phyloP scores from a whole-genome alignment of 2,888 invertebrate species.

The Drosophila formosana region DNA sequence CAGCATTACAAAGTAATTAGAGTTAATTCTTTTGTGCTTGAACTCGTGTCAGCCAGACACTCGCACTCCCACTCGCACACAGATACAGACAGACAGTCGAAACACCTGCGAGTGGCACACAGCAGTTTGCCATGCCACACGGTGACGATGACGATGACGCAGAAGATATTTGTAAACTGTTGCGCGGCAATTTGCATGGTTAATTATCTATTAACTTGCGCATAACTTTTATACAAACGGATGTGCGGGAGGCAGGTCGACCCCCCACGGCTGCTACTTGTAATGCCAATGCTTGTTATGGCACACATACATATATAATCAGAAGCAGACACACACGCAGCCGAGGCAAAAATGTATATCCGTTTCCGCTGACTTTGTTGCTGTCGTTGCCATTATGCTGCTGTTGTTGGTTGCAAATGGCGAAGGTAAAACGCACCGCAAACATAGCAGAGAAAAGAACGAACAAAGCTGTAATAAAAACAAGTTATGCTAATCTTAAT shows the following conservation, averaged over 20 bases:
- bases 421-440: slow-evolving; percentile 50
- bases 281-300: slow-evolving; percentile 29
- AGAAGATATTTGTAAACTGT: slow-evolving; percentile 77
- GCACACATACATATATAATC: slow-evolving; percentile 33
- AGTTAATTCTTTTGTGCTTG: slow-evolving; percentile 77
- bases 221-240: slow-evolving; percentile 68
- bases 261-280: slow-evolving; percentile 30
- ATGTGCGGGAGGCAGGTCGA: slow-evolving; percentile 7
- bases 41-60: slow-evolving; percentile 38
- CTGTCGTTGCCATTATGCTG: slow-evolving; percentile 32
- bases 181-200: slow-evolving; percentile 78
- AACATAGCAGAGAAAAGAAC: slow-evolving; percentile 16
- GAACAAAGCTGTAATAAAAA: slow-evolving; percentile 49
- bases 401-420: slow-evolving; percentile 45
- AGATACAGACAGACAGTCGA: slow-evolving; percentile 4
- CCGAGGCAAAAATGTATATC: slow-evolving; percentile 66
- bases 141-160: slow-evolving; percentile 32
- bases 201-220: slow-evolving; percentile 80
- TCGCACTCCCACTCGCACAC: slow-evolving; percentile 11
- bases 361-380: slow-evolving; percentile 52
- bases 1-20: slow-evolving; percentile 80
- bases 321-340: slow-evolving; percentile 16
- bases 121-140: slow-evolving; percentile 25
- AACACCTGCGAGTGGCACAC: slow-evolving; percentile 25
- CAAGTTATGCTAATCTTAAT: slow-evolving; percentile 76